Base-by-base conservation (phyloP, 2,888 invertebrate species). In the Hipparchia sbordonii region DNA sequence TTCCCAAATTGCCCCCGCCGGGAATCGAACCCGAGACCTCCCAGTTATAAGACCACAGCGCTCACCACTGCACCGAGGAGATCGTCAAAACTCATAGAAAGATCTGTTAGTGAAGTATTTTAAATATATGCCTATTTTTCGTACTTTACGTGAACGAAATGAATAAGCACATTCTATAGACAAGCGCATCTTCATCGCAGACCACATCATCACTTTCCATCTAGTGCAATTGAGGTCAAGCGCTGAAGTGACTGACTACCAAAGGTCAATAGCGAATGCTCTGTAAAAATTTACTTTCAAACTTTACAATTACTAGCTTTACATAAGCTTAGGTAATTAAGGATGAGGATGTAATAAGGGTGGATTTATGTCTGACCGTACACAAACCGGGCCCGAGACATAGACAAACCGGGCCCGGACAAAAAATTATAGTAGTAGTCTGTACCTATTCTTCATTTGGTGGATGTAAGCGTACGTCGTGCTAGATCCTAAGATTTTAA, bases 181-280 rank as follows among this genome's bases (percentile, higher is more conserved):
- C 63, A 13, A 46, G 46, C 61, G 46, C 62, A 63, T 63, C 63
- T 51, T 63, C 48, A 63, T 13, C 63, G 54, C 12, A 12, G 5
- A 61, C 61, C 13, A 4, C 48, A 65, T 67, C 59, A 48, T 67
- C 67, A 67, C 67, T 67, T 67, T 57, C 67, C 67, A 67, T 59
- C 57, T 46, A 46, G 67, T 59, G 67, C 48, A 46, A 67, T 67
- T 33, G 57, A 9, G 57, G 67, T 67, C 67, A 67, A 67, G 67
- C 67, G 48, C 7, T 23, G 13, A 7, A 57, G 13, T 57, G 57
- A 65, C 65, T 51, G 51, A 65, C 65, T 52, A 65, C 12, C 65
- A 65, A 65, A 65, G 65, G 65, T 65, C 65, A 52, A 33, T 33
- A 65, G 65, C 52, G 65, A 65, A 65, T 52, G 65, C 23, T 33